Base-by-base conservation (phyloP, 1,140 invertebrate genomes). In the Callitettix versicolor region DNA sequence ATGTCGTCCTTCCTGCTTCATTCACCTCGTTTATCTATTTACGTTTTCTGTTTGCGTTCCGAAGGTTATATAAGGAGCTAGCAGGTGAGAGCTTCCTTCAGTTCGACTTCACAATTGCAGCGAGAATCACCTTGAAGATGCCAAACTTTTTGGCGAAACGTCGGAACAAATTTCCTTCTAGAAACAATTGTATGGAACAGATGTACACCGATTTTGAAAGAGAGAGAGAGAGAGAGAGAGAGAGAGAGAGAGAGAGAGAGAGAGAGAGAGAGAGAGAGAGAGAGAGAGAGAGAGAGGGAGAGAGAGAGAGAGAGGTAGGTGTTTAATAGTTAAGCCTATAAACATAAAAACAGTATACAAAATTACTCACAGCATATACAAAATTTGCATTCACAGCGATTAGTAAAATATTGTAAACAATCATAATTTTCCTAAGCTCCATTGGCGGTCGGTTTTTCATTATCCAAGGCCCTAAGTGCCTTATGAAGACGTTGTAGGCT, bases 381-480 rank as follows among this genome's bases (percentile, higher is more conserved):
- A 56, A 38, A 15, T 53, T 59, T 18, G 34, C 3, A 53, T 70
- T 73, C 15, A 76, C 65, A 18, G 77, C 1, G 4, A 79, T 73
- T 61, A 79, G 71, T 33, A 70, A 58, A 21, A 71, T 64, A 62
- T 81, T 80, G 64, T 81, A 81, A 12, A 71, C 51, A 21, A 78
- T 66, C 57, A 81, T 69, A 17, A 75, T 34, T 21, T 62, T 62
- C 11, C 75, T 66, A 0, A 80, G 63, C 20, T 76, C 64, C 55
- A 71, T 73, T 9, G 78, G 68, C 55, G 70, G 60, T 36, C 74
- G 61, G 51, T 73, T 63, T 55, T 70, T 70, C 78, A 80, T 80
- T n/a, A 70, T 65, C 53, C 72, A 74, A 4, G 88, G 89, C 0
- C 89, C 89, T 78, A 83, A 80, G 47, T 78, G 80, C 14, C 82